Conservation (phyloP, 2,888 invertebrate species). For the Choreutis nemorana region DNA sequence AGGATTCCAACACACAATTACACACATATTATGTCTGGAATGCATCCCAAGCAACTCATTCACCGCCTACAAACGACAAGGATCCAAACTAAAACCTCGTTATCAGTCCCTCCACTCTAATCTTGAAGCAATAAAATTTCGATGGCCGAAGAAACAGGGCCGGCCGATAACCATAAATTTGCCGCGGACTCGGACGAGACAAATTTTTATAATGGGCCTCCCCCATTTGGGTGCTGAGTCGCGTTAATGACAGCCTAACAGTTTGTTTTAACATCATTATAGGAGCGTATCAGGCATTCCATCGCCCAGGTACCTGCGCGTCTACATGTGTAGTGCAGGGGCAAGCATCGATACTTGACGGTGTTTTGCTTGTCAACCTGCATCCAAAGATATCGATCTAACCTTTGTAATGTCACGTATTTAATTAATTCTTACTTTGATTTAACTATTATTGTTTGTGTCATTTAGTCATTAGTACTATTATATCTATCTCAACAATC, state of each 20-base stretch:
- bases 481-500: too few species aligned
- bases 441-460: too few species aligned
- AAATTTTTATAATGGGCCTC: slow-evolving; percentile 65
- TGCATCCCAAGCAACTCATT: slow-evolving; percentile 25
- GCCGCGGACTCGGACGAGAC: slow-evolving; percentile 63
- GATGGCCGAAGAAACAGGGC: slow-evolving; percentile 52
- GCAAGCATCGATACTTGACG: slow-evolving; percentile 25
- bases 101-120: slow-evolving; percentile 62
- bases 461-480: too few species aligned
- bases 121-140: slow-evolving; percentile 58
- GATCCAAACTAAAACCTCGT: slow-evolving; percentile 53
- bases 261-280: slow-evolving; percentile 67
- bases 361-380: slow-evolving; percentile 5
- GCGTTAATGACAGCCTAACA: slow-evolving; percentile 64
- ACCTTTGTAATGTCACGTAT: too few species aligned
- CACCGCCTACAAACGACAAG: slow-evolving; percentile 39
- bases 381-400: background rate
- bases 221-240: slow-evolving; percentile 54
- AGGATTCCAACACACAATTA: too few species aligned
- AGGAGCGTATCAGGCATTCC: slow-evolving; percentile 61
- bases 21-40: slow-evolving; percentile 12
- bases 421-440: too few species aligned
- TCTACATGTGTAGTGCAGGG: slow-evolving; percentile 34
- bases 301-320: slow-evolving; percentile 45
- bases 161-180: slow-evolving; percentile 63